Evolutionary conservation across 2,888 invertebrate species (phyloP), one percentile per base, ranked within the genome.

Genomic region (Stegophylla sp.): DNA sequence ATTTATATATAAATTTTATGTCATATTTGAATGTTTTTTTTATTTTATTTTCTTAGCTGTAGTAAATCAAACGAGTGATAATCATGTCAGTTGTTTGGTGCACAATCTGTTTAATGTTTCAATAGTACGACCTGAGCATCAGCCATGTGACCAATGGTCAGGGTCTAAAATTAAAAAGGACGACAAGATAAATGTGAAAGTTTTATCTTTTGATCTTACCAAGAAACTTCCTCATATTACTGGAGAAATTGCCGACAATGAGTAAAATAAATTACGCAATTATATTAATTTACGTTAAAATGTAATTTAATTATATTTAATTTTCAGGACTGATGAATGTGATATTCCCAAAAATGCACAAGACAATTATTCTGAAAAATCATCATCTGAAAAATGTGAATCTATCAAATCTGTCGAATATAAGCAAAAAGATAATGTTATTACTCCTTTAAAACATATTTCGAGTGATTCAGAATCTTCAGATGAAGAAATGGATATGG

Each of bases 161-260:
- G 77, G 77, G 20, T 69, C 59, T 34, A 79, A 79, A 69, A 20
- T 79, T 34, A 69, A 79, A 34, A 79, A 79, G 20, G 34, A 79
- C 9, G 77, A 79, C 7, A 79, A 34, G 0, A 79, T 79, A 34
- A 28, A 79, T 34, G 69, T 79, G 7, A 59, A 34, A 69, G 59
- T 79, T 69, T 23, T 79, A 66, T 79, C 77, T 23, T 79, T 79
- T 48, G 77, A 79, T 79, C 67, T 59, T 17, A 69, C 77, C 9
- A 79, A 79, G 34, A 79, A 69, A 79, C 69, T 79, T 59, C 77
- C 77, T 59, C 77, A 79, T 69, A 79, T 79, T 34, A 79, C 77
- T 7, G 77, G 77, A 48, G 34, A 79, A 13, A 79, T 79, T 45
- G 34, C 69, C 45, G 28, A 45, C 10, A 69, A 67, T 20, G 13